phyloP scores from a whole-genome alignment of 2,888 invertebrate genomes.

The Allolobophora icterica region DNA sequence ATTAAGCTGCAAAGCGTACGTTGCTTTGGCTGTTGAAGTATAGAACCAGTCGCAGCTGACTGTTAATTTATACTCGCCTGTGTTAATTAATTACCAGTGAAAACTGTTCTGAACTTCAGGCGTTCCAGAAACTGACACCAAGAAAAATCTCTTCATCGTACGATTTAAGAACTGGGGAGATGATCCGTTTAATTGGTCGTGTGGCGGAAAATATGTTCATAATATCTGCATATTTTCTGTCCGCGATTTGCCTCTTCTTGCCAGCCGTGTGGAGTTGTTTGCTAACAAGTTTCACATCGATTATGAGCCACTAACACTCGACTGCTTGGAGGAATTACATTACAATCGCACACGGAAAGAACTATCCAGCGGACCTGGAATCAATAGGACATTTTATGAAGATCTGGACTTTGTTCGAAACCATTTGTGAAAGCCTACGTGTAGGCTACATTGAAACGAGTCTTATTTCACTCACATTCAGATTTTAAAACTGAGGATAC shows the following conservation, averaged over 20 bases:
- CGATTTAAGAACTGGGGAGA: constrained; percentile 59
- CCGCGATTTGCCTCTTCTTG: constrained; percentile 56
- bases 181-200: constrained; percentile 52
- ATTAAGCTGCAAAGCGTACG: too few species aligned
- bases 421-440: neutral
- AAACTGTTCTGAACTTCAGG: neutral
- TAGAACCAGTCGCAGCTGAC: too few species aligned
- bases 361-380: neutral
- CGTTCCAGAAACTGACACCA: constrained; percentile 52
- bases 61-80: too few species aligned
- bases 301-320: constrained; percentile 53
- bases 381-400: neutral
- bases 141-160: constrained; percentile 52
- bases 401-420: neutral
- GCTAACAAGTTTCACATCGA: constrained; percentile 61
- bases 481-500: too few species aligned
- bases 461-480: too few species aligned
- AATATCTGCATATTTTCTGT: constrained; percentile 60
- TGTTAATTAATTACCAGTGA: too few species aligned
- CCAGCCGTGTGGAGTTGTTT: constrained; percentile 56
- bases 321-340: constrained; percentile 57
- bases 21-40: too few species aligned
- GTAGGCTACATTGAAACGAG: too few species aligned
- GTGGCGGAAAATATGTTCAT: constrained; percentile 55
- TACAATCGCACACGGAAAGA: constrained; percentile 50